Percentiles rank a stretch among this genome's conserved stretches.
These are phyloP conservation scores for rat (Rattus norvegicus) DNA, from an alignment of 2,113 vertebrate genomes.

Conservation along the genomic window GRCr8 NC_086025.1:30216001-30216500, in stretches of 20 bases:
- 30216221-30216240: neutral
- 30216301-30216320: neutral
- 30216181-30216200: neutral
- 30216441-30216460: neutral
- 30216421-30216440: too few relatives aligned
- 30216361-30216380: neutral
- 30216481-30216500: neutral
- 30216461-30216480: neutral
- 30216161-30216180: neutral
- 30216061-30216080: conserved; percentile 45
- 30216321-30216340: neutral
- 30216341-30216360: too few relatives aligned
- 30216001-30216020: neutral
- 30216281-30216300: neutral
- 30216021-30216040: neutral
- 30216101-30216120: neutral
- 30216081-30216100: conserved; percentile 63
- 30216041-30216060: neutral
- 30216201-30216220: neutral
- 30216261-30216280: too few relatives aligned
- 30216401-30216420: neutral
- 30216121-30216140: neutral
- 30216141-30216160: neutral
- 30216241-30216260: neutral
- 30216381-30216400: rapidly evolving